A percentile compares a stretch with the other conserved stretches of the same genome.
phyloP scores from a whole-genome alignment of 2,797 vertebrate genomes.

The Todus mexicanus region DNA sequence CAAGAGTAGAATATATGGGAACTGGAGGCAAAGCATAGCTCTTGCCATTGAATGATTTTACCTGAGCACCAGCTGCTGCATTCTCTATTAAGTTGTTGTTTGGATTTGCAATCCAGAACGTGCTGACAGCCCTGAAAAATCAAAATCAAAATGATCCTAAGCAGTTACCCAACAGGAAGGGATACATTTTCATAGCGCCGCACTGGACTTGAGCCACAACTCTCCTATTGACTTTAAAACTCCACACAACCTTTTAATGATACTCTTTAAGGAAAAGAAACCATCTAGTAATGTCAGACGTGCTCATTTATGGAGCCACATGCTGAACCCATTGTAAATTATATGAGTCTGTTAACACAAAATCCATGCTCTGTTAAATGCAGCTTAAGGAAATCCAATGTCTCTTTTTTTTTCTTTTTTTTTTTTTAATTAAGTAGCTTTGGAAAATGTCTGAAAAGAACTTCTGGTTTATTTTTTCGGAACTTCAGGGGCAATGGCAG shows the following conservation, averaged over 20 bases:
- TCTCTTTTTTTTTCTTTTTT: too few species aligned
- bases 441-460: background rate
- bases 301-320: conserved; percentile 18
- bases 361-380: background rate
- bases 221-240: conserved; percentile 41
- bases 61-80: conserved; percentile 81
- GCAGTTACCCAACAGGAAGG: conserved; percentile 51
- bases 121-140: conserved; percentile 86
- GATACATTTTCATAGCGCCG: conserved; percentile 39
- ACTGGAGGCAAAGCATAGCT: background rate
- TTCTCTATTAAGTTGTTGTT: conserved; percentile 93
- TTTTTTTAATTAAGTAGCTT: background rate
- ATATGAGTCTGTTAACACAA: conserved; percentile 1
- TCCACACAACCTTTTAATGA: conserved; percentile 44
- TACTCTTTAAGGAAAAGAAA: conserved; percentile 41
- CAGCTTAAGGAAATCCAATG: background rate
- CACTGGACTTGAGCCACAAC: conserved; percentile 30
- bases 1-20: background rate
- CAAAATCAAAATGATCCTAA: conserved; percentile 45
- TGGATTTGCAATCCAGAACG: conserved; percentile 94
- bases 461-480: background rate
- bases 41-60: conserved; percentile 8
- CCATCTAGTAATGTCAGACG: conserved; percentile 28
- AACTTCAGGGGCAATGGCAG: background rate
- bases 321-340: conserved; percentile 28